Base-by-base conservation (phyloP, 2,797 vertebrate genomes). In the Macroramphosus scolopax region DNA sequence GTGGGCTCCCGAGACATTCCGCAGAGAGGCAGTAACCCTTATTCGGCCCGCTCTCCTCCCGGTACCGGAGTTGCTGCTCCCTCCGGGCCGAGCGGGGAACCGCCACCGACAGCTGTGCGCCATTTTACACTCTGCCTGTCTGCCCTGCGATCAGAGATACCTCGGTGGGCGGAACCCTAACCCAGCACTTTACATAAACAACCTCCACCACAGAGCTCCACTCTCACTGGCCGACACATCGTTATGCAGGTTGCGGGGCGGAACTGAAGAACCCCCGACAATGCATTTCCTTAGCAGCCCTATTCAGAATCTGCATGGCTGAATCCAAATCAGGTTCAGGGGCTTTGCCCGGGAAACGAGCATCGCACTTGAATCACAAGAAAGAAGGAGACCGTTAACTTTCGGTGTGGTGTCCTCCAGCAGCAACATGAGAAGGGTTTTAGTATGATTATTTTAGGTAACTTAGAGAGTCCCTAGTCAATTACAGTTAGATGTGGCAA, bases 81-180 rank as follows among this genome's bases (percentile, higher is more conserved):
- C 95, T 93, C 95, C 94, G 92, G 96, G 96, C 90, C 96, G 95
- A 92, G 95, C 95, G 75, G 96, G 96, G 94, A 97, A 98, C 90
- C 96, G 96, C 94, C 95, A 98, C 94, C 96, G 94, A 97, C 95
- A 97, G 94, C 95, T 98, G 95, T 98, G 95, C 96, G 96, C 96
- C 95, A 97, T 98, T 96, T 98, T 93, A 96, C 92, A 92, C 92
- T 93, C 77, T 87, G 94, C 87, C 90, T 93, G 93, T 92, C 92
- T 92, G 92, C 92, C 92, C 93, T 93, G 89, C 91, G 93, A 93
- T 94, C 94, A 89, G 91, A 91, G 91, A 82, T 82, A 90, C 88
- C 88, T 91, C 91, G 78, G 88, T 90, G 91, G 89, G 92, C 86
- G 88, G 87, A 82, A 85, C 88, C 92, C 89, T 79, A 81, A 91